Percentiles rank a stretch among this genome's conserved stretches.
Conservation (phyloP, 2,888 invertebrate genomes). For the Nomada flava region DNA sequence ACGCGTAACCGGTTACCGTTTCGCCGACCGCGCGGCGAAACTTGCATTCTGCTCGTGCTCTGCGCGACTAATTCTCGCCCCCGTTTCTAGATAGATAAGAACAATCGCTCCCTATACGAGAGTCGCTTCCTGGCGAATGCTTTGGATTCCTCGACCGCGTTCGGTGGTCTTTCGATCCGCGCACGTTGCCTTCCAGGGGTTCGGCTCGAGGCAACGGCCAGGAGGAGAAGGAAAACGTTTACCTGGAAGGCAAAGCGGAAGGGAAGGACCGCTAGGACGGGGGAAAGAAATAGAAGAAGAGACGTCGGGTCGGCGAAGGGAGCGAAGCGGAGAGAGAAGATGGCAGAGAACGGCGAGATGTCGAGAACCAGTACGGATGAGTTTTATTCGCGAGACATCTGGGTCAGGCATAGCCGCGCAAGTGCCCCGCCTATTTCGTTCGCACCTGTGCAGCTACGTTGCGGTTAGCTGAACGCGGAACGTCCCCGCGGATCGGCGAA, state of each 20-base stretch:
- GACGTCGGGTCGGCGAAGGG: not conserved
- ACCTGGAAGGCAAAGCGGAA: too few species aligned
- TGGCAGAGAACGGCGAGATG: constrained; percentile 61
- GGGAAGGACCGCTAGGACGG: not conserved
- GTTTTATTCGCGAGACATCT: constrained; percentile 73
- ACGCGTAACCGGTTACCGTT: constrained; percentile 42
- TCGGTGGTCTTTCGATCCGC: too few species aligned
- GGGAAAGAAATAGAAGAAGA: not conserved
- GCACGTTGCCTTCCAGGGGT: not conserved
- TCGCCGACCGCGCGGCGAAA: constrained; percentile 5
- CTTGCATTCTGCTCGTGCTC: constrained; percentile 18
- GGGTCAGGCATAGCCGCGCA: constrained; percentile 71
- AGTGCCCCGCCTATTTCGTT: constrained; percentile 67
- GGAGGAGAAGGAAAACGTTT: too few species aligned
- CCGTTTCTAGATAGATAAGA: not conserved
- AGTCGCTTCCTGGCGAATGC: too few species aligned
- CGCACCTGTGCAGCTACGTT: constrained; percentile 59
- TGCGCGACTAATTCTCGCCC: not conserved
- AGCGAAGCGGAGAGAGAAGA: not conserved
- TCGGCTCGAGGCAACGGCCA: not conserved
- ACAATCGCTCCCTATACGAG: too few species aligned
- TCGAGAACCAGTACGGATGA: constrained; percentile 69
- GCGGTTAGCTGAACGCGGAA: constrained; percentile 30
- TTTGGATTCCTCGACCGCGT: too few species aligned
- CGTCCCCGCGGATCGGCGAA: not conserved